These are phyloP conservation scores for Mystacornis crossleyi DNA, from an alignment of 2,113 vertebrate genomes.

Conservation along the genomic window DNA sequence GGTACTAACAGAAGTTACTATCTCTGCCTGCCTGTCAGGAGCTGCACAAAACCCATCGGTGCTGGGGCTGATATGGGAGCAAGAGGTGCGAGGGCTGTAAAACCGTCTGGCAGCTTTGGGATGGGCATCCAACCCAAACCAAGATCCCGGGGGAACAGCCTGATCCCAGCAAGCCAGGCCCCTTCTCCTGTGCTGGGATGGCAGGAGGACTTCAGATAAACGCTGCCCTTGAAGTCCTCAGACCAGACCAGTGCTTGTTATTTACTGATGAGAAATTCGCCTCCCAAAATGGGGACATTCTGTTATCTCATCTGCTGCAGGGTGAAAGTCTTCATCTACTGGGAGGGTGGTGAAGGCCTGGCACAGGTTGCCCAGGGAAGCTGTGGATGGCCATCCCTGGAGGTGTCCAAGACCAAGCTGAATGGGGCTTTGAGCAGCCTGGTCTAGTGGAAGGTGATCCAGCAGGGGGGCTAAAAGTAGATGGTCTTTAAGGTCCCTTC, in stretches of 20 bases:
- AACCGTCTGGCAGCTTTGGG: fast-evolving
- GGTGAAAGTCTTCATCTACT: neutral
- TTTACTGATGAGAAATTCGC: neutral
- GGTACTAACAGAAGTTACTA: slow-evolving; percentile 43
- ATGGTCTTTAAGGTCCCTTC: neutral
- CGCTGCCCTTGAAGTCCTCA: neutral
- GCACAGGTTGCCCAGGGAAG: neutral
- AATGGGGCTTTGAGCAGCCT: neutral
- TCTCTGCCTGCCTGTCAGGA: slow-evolving; percentile 45
- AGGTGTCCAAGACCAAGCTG: neutral
- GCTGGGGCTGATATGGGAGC: neutral
- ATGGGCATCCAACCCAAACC: neutral
- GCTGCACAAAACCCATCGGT: neutral
- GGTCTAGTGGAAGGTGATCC: neutral
- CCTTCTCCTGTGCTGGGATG: neutral
- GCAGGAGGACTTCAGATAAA: neutral
- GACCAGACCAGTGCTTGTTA: fast-evolving
- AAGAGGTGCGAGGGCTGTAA: neutral
- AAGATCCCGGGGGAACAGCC: neutral
- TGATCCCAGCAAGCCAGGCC: fast-evolving
- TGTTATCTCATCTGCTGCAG: neutral
- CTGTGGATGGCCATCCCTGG: too few relatives aligned
- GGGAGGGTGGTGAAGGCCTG: neutral
- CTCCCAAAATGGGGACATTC: neutral
- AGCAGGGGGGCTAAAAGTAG: fast-evolving